Conservation (phyloP, 2,888 invertebrate species). For the Cryptosula pallasiana region DNA sequence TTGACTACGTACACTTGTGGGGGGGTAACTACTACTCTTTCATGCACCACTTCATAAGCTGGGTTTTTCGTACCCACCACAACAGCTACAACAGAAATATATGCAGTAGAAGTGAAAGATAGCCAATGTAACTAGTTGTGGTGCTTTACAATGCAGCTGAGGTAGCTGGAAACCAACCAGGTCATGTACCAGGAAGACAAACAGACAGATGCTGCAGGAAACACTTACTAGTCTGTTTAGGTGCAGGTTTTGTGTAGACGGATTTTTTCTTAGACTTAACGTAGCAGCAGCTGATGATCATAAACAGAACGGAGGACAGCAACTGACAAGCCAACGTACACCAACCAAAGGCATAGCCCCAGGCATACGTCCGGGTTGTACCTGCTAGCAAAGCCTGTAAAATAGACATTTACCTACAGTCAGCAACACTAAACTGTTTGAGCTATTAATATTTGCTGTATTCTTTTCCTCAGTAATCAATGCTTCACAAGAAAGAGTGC, state of each 20-base stretch:
- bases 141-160: too few relatives aligned
- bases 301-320: neutral
- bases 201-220: neutral
- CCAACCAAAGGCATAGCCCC: constrained; percentile 17
- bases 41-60: constrained; percentile 15
- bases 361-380: neutral
- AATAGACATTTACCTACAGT: neutral
- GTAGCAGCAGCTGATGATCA: constrained; percentile 16
- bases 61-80: neutral
- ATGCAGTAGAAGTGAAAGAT: too few relatives aligned
- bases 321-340: constrained; percentile 2
- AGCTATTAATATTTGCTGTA: too few relatives aligned
- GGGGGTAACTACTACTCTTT: constrained; percentile 2
- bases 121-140: too few relatives aligned
- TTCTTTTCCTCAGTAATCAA: too few relatives aligned
- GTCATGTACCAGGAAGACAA: too few relatives aligned
- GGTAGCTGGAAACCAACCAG: too few relatives aligned
- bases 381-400: neutral
- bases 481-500: too few relatives aligned
- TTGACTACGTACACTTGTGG: constrained; percentile 10
- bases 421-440: too few relatives aligned
- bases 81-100: constrained; percentile 7
- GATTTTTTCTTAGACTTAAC: constrained; percentile 14
- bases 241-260: neutral
- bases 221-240: constrained; percentile 19